phyloP scores from a whole-genome alignment of 2,888 invertebrate genomes.

The Gibbula magus region DNA sequence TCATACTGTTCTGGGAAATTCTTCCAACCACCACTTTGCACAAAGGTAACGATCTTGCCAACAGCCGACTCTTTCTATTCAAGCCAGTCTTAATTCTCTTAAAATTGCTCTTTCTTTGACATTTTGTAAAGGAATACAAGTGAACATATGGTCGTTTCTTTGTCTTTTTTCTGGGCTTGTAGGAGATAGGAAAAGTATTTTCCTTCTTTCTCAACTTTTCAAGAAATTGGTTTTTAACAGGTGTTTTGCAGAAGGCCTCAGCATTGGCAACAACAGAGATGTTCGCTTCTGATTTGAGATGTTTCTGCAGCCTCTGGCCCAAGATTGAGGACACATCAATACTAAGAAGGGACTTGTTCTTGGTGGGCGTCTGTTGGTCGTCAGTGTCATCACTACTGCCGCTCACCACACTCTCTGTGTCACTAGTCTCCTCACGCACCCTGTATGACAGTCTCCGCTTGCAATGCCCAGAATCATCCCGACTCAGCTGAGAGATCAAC shows the following conservation, averaged over 20 bases:
- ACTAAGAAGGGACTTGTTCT: conserved; percentile 54
- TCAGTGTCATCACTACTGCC: conserved; percentile 46
- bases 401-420: conserved; percentile 44
- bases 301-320: conserved; percentile 64
- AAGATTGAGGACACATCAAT: conserved; percentile 65
- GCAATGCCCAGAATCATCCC: conserved; percentile 45
- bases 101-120: conserved; percentile 57
- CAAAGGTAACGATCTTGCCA: conserved; percentile 47
- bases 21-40: conserved; percentile 53
- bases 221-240: conserved; percentile 59
- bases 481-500: conserved; percentile 68
- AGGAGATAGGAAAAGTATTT: conserved; percentile 55
- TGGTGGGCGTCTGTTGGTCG: conserved; percentile 27
- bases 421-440: conserved; percentile 40
- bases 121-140: conserved; percentile 59
- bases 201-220: conserved; percentile 61
- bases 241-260: conserved; percentile 62
- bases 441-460: conserved; percentile 35
- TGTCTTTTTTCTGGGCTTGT: conserved; percentile 46
- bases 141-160: conserved; percentile 46
- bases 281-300: conserved; percentile 57
- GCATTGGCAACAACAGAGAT: conserved; percentile 54
- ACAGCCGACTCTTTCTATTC: conserved; percentile 50
- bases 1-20: conserved; percentile 48
- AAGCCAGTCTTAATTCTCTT: conserved; percentile 57